A percentile compares a stretch with the other conserved stretches of the same genome.
Evolutionary conservation across 23 tunicate genomes (phyloP).

Genomic region (Halocynthia aurantium): DNA sequence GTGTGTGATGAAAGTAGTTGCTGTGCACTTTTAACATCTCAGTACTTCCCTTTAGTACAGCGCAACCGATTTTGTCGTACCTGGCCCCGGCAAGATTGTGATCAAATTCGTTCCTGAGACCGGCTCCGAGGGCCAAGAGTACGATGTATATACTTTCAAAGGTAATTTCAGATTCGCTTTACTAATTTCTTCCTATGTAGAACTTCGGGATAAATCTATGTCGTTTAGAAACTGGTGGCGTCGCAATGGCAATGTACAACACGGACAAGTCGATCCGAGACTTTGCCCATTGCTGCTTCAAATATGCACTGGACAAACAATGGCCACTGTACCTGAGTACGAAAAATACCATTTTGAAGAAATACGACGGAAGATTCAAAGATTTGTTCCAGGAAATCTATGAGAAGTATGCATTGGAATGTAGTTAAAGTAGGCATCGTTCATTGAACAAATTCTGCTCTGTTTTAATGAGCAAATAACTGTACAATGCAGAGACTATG

Average conservation of each 20-base stretch:
- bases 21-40: no score
- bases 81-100: constrained; percentile 65
- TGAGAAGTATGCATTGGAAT: constrained; percentile 40
- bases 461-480: not conserved
- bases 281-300: constrained; percentile 90
- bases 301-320: constrained; percentile 62
- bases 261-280: constrained; percentile 84
- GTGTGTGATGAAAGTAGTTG: no score
- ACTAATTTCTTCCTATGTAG: not conserved
- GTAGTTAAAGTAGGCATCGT: not conserved
- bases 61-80: constrained; percentile 97
- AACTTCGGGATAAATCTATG: not conserved
- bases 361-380: constrained; percentile 95
- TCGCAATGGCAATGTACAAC: constrained; percentile 99
- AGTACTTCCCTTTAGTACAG: constrained; percentile 51
- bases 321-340: constrained; percentile 95
- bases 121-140: constrained; percentile 39
- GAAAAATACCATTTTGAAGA: constrained; percentile 88
- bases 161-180: constrained; percentile 16
- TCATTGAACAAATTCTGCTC: not conserved
- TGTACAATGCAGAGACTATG: constrained; percentile 39
- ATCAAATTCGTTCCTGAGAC: constrained; percentile 47
- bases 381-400: constrained; percentile 85
- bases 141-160: constrained; percentile 70
- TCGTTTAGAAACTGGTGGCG: constrained; percentile 81